Percentiles rank a stretch among this genome's conserved stretches.
These are phyloP conservation scores for Allygus modestus DNA, from an alignment of 2,888 invertebrate species.

Conservation along the genomic window DNA sequence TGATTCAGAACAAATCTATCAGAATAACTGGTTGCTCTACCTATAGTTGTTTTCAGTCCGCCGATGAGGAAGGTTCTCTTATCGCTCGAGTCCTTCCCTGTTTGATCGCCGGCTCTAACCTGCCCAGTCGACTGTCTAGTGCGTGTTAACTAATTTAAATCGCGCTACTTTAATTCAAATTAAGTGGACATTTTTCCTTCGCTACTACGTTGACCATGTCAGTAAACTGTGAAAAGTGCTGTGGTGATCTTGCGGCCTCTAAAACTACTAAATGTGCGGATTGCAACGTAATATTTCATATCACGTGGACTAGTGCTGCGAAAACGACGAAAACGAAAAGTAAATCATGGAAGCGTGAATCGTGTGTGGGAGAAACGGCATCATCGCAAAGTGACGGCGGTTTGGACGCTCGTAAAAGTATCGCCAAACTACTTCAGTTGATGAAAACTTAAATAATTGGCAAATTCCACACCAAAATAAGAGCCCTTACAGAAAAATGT, in stretches of 20 bases:
- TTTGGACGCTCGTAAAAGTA: not conserved
- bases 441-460: not conserved
- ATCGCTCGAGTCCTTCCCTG: not conserved
- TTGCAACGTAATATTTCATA: not conserved
- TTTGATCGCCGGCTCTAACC: conserved; percentile 5
- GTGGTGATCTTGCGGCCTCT: not conserved
- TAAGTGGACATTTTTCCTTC: not conserved
- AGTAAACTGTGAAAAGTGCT: not conserved
- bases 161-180: not conserved
- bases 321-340: not conserved
- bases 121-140: not conserved
- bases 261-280: not conserved
- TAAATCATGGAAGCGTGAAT: not conserved
- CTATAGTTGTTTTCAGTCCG: not conserved
- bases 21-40: no score
- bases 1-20: no score
- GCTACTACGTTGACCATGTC: not conserved
- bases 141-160: not conserved
- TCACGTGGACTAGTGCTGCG: not conserved
- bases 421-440: not conserved
- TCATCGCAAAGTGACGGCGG: not conserved
- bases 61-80: conserved; percentile 22
- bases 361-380: not conserved
- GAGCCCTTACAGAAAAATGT: not conserved
- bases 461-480: not conserved